phyloP scores from a whole-genome alignment of 2,797 vertebrate genomes.

The Fistularia tabacaria region DNA sequence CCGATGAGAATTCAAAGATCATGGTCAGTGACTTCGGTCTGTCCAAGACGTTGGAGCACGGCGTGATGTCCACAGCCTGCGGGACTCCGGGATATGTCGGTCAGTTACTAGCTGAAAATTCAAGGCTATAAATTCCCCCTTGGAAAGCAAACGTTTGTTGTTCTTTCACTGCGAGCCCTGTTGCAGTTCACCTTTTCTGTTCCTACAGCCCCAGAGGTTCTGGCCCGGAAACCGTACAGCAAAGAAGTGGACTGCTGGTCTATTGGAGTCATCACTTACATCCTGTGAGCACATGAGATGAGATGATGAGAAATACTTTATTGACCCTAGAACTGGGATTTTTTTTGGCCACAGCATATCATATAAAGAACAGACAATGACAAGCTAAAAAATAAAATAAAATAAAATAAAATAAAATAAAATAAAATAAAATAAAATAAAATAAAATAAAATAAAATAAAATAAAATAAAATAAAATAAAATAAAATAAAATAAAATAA shows the following conservation, averaged over 20 bases:
- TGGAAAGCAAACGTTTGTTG: neutral
- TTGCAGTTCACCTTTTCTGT: neutral
- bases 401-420: too few relatives aligned
- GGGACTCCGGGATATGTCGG: constrained; percentile 94
- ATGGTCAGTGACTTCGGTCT: constrained; percentile 97
- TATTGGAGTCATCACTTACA: constrained; percentile 94
- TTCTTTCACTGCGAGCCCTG: neutral
- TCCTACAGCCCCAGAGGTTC: constrained; percentile 86
- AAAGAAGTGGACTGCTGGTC: constrained; percentile 98
- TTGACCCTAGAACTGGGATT: too few relatives aligned
- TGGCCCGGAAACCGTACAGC: constrained; percentile 92
- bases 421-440: too few relatives aligned
- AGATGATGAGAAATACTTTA: too few relatives aligned
- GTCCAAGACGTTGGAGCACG: constrained; percentile 88
- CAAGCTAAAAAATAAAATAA: neutral
- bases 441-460: too few relatives aligned
- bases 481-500: too few relatives aligned
- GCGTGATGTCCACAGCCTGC: constrained; percentile 92
- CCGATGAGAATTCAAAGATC: constrained; percentile 90
- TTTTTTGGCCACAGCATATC: too few relatives aligned
- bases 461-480: too few relatives aligned
- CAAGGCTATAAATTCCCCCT: too few relatives aligned
- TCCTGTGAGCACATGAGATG: constrained; percentile 81
- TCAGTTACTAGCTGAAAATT: constrained; percentile 49
- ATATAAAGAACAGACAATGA: too few relatives aligned